Percentiles rank a stretch among this genome's conserved stretches.
Conservation (phyloP, 2,113 vertebrate species). For the Urocitellus parryii region DNA sequence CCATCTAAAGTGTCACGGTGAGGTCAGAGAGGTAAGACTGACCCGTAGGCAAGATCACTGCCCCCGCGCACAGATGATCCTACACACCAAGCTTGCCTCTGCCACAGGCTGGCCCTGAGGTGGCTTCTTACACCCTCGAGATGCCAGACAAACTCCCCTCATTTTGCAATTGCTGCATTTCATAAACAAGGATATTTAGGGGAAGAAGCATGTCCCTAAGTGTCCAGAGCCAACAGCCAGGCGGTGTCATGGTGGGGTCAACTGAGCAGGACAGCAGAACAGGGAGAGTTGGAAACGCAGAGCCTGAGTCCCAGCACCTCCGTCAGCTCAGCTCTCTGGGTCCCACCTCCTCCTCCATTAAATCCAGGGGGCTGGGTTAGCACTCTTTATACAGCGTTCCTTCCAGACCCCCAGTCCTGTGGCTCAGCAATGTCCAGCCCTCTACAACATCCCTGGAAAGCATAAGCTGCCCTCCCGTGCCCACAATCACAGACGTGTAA, state of each 20-base stretch:
- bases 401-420: neutral
- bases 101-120: neutral
- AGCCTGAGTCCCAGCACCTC: neutral
- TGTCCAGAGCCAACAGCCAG: neutral
- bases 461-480: neutral
- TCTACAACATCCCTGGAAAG: neutral
- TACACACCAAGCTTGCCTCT: neutral
- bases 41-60: neutral
- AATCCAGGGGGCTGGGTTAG: neutral
- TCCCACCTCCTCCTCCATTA: neutral
- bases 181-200: neutral
- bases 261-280: neutral
- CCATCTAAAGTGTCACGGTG: neutral
- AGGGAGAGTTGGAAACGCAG: neutral
- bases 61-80: neutral
- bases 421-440: neutral
- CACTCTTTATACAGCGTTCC: neutral
- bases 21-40: neutral
- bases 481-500: neutral
- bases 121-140: neutral
- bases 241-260: neutral
- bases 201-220: fast-evolving
- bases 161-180: neutral
- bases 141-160: neutral
- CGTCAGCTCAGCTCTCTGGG: neutral